Percentiles rank a stretch among this genome's conserved stretches.
These are phyloP conservation scores for Diploscapter pachys DNA, from an alignment of 1,140 invertebrate genomes.

Conservation along the genomic window DNA sequence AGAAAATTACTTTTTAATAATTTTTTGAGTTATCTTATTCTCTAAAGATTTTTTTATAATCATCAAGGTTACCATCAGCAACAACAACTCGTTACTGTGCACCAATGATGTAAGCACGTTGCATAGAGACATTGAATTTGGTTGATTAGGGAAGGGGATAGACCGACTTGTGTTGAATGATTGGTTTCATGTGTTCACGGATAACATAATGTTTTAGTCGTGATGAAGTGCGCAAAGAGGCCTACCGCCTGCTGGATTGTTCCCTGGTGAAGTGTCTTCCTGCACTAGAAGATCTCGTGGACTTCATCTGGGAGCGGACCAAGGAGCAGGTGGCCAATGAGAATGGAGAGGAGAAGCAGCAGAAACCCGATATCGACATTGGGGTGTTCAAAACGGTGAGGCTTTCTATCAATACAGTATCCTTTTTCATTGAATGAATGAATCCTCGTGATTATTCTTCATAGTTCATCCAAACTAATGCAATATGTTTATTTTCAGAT, in stretches of 20 bases:
- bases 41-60: no score
- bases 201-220: neutral
- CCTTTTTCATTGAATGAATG: no score
- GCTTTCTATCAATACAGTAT: neutral
- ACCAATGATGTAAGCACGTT: no score
- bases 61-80: no score
- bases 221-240: slow-evolving; percentile 13
- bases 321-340: slow-evolving; percentile 3
- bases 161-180: no score
- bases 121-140: no score
- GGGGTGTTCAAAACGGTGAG: slow-evolving; percentile 2
- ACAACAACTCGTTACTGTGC: no score
- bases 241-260: slow-evolving; percentile 8
- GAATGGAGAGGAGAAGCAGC: neutral
- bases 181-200: no score
- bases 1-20: no score
- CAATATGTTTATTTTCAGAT: neutral
- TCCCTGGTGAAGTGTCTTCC: neutral
- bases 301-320: slow-evolving; percentile 5
- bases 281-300: neutral
- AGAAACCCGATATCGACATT: neutral
- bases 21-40: no score
- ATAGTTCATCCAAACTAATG: neutral
- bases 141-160: no score
- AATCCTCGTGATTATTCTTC: no score